These are phyloP conservation scores for Paelopatides confundens DNA, from an alignment of 53 echinoderm and acorn worm genomes.

Conservation along the genomic window DNA sequence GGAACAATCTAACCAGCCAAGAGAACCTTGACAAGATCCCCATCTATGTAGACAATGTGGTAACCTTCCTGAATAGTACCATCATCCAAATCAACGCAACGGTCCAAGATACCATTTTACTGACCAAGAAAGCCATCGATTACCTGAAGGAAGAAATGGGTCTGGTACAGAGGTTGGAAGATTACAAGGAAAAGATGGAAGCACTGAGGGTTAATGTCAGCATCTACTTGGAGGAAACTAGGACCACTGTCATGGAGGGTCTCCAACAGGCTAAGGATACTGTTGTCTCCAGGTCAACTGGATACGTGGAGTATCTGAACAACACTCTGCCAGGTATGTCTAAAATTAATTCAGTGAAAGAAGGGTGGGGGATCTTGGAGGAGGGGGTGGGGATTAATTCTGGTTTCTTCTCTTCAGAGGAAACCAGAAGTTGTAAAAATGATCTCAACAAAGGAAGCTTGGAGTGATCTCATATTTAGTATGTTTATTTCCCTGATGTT, in stretches of 20 bases:
- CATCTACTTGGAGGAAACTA: constrained; percentile 8
- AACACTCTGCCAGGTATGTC: constrained; percentile 91
- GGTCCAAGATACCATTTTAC: constrained; percentile 2
- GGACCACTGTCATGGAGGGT: constrained; percentile 36
- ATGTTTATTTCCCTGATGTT: too few species aligned
- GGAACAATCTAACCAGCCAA: constrained; percentile 62
- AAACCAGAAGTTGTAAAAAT: too few species aligned
- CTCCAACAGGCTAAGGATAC: constrained; percentile 36
- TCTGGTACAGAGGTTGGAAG: neutral
- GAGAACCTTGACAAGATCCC: constrained; percentile 69
- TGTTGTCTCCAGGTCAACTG: constrained; percentile 24
- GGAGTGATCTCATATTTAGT: too few species aligned
- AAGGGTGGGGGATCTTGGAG: too few species aligned
- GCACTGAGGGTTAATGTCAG: neutral
- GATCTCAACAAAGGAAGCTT: too few species aligned
- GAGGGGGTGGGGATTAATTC: too few species aligned
- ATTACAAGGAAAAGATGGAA: constrained; percentile 13
- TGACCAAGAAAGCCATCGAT: constrained; percentile 43
- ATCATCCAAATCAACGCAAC: constrained; percentile 21
- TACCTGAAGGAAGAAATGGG: constrained; percentile 28
- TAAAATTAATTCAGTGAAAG: neutral
- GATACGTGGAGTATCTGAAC: constrained; percentile 80
- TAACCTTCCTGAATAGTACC: neutral
- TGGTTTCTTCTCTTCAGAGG: too few species aligned
- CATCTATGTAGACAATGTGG: constrained; percentile 42